Base-by-base conservation (phyloP, 2,797 vertebrate genomes). In the Coccyzus lansbergi region DNA sequence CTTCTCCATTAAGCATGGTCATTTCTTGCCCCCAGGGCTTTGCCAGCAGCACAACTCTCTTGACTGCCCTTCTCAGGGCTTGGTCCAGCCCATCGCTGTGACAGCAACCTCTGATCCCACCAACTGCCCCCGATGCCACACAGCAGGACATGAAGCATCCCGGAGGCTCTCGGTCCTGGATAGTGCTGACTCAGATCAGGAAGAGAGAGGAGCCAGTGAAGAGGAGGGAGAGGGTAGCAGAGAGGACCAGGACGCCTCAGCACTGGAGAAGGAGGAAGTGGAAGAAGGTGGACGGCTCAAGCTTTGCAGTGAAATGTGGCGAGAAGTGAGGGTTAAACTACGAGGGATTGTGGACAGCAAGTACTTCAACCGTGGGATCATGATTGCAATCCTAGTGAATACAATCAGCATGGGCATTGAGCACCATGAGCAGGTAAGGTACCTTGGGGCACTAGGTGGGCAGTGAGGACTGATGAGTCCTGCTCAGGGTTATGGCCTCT, bases 381-480 rank as follows among this genome's bases (percentile, higher is more conserved):
- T 99, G 99, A 99, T 99, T 17, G 99, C 99, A 44, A 99, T 99
- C 80, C 98, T 99, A 20, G 99, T 99, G 96, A 99, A 99, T 96
- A 99, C 99, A 10, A 98, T 99, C 98, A 99, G 99, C 94, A 99
- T 99, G 99, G 99, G 99, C 96, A 99, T 99, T 1, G 99, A 99
- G 95, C 99, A 99, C 94, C 99, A 99, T 0, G 98, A 99, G 83
- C 99, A 99, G 99, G 99, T 99, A 97, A 97, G 94, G 93, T 22
- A 22, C 19, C 22, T 52, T 42, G 8, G 59, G n/a, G 33, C 25
- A 31, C 25, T 16, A 21, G 33, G 38, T n/a, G 38, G 26, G 65
- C 56, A 59, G 15, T 0, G 0, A 38, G 25, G 17, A 19, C 31
- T 15, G 7, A 31, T 28, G 48, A 46, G 25, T 28, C 82, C 55